These are phyloP conservation scores for Cremastinae sp. DNA, from an alignment of 2,888 invertebrate genomes.

Conservation along the genomic window DNA sequence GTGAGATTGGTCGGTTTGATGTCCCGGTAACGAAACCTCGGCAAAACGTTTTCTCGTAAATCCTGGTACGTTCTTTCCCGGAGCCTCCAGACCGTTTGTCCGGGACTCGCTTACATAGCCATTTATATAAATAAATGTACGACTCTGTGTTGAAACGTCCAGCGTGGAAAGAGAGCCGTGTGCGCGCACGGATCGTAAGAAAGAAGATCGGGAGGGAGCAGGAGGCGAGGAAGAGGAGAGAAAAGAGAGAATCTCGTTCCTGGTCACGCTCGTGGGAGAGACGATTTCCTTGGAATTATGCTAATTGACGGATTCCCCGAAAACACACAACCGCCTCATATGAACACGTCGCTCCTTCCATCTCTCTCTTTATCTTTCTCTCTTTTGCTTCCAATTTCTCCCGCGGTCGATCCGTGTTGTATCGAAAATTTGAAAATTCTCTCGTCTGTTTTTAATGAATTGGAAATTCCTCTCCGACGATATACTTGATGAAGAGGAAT, in stretches of 20 bases:
- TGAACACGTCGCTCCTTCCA: neutral
- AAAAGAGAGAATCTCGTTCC: conserved; percentile 56
- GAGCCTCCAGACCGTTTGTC: conserved; percentile 52
- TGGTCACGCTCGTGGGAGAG: conserved; percentile 69
- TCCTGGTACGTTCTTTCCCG: conserved; percentile 60
- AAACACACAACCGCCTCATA: conserved; percentile 53
- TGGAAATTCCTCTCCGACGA: conserved; percentile 12
- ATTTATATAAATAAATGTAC: conserved; percentile 26
- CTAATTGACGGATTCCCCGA: conserved; percentile 73
- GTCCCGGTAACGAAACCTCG: conserved; percentile 68
- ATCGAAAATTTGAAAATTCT: neutral
- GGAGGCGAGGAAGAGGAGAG: conserved; percentile 54
- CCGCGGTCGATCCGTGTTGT: neutral
- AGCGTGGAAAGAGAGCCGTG: no score
- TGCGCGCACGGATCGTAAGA: no score
- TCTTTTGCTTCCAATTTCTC: conserved; percentile 2
- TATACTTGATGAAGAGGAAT: conserved; percentile 3
- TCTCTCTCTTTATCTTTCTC: no score
- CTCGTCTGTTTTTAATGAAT: conserved; percentile 14
- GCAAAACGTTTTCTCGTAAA: conserved; percentile 71
- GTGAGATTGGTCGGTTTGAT: conserved; percentile 66
- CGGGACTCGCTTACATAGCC: conserved; percentile 41
- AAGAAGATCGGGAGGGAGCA: conserved; percentile 3
- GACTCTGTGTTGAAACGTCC: conserved; percentile 1
- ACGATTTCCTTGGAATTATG: conserved; percentile 78